phyloP scores from a whole-genome alignment of 2,113 vertebrate genomes.

The Prionailurus viverrinus region DNA sequence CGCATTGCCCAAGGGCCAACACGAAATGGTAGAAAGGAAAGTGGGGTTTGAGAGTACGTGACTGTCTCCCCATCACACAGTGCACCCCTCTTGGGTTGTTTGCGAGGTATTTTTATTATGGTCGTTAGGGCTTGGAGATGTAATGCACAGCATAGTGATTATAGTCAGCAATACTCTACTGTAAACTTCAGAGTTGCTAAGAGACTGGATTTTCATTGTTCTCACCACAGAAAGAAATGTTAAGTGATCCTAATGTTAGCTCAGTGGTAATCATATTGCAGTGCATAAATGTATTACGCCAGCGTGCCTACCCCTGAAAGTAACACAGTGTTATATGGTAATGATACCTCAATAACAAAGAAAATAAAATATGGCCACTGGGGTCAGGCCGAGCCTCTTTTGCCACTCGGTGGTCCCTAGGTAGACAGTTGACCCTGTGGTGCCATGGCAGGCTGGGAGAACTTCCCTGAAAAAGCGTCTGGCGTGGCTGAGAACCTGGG shows the following conservation, averaged over 20 bases:
- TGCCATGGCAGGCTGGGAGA: background rate
- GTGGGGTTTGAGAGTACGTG: background rate
- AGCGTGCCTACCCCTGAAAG: background rate
- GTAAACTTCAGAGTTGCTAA: background rate
- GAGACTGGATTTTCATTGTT: background rate
- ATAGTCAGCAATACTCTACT: background rate
- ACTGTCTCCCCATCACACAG: background rate
- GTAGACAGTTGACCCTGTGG: background rate
- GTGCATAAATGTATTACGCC: background rate
- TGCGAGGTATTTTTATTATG: background rate
- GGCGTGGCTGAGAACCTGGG: background rate
- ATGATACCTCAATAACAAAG: background rate
- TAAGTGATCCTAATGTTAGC: background rate
- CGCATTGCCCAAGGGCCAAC: background rate
- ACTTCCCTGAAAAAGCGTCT: background rate
- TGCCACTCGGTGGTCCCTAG: background rate
- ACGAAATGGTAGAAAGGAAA: background rate
- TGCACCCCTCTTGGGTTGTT: background rate
- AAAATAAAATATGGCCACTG: background rate
- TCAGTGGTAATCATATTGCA: no score
- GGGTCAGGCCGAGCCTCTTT: background rate
- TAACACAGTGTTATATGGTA: background rate
- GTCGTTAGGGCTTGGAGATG: background rate
- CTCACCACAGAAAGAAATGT: background rate
- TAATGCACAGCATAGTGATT: background rate